phyloP scores from a whole-genome alignment of 2,113 vertebrate genomes.

The Antennarius striatus region DNA sequence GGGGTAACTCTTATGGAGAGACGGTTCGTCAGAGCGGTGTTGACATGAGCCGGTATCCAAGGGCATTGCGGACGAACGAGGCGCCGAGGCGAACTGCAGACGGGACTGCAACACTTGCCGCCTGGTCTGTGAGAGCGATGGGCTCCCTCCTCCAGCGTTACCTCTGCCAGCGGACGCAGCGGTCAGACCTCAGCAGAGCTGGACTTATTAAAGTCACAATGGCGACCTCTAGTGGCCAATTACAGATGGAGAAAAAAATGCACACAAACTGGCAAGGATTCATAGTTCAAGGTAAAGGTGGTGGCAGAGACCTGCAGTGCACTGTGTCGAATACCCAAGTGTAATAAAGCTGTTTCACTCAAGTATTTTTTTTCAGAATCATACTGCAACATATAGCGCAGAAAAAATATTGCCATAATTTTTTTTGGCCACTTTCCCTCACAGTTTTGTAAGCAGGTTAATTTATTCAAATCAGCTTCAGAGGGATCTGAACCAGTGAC shows the following conservation, averaged over 20 bases:
- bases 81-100: conserved; percentile 77
- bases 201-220: conserved; percentile 47
- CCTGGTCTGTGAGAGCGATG: conserved; percentile 66
- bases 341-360: too few relatives aligned
- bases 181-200: conserved; percentile 33
- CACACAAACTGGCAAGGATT: not conserved
- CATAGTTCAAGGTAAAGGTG: not conserved
- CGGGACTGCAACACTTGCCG: conserved; percentile 71
- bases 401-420: too few relatives aligned
- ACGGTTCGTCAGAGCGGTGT: conserved; percentile 26
- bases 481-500: too few relatives aligned
- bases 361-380: too few relatives aligned
- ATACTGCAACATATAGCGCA: too few relatives aligned
- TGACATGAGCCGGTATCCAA: conserved; percentile 59
- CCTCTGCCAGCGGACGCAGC: conserved; percentile 42
- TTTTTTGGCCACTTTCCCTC: too few relatives aligned
- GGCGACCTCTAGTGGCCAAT: conserved; percentile 58
- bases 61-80: conserved; percentile 72
- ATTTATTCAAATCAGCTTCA: too few relatives aligned
- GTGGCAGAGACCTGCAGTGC: too few relatives aligned
- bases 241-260: not conserved
- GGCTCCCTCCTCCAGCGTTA: conserved; percentile 67
- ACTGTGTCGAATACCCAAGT: too few relatives aligned
- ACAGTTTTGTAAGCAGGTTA: too few relatives aligned
- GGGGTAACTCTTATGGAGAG: conserved; percentile 26